These are phyloP conservation scores for Ptychadena robeensis DNA, from an alignment of 2,797 vertebrate species.

Conservation along the genomic window DNA sequence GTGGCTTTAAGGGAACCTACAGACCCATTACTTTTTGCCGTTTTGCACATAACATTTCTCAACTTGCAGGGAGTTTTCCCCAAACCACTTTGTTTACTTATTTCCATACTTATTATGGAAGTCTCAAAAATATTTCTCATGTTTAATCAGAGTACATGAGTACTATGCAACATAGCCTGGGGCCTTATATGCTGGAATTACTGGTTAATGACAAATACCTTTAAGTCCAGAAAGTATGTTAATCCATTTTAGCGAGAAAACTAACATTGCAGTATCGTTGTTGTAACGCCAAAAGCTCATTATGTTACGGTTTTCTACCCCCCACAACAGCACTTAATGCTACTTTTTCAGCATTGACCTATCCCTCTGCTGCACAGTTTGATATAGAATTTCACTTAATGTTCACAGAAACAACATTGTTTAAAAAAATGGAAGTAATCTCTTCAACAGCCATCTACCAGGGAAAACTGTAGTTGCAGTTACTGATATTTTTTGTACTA, in stretches of 20 bases:
- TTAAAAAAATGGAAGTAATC: not conserved
- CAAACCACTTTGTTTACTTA: not conserved
- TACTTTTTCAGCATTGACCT: not conserved
- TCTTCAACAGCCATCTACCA: not conserved
- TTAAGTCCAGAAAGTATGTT: conserved; percentile 47
- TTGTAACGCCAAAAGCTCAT: conserved; percentile 23
- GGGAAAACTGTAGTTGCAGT: not conserved
- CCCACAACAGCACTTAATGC: not conserved
- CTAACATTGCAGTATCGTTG: conserved; percentile 18
- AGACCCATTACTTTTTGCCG: too few species aligned
- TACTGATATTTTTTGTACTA: too few species aligned
- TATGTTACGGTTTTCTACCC: conserved; percentile 11
- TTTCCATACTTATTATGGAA: too few species aligned
- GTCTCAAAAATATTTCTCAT: too few species aligned
- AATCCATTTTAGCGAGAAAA: conserved; percentile 46
- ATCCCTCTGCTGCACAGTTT: not conserved
- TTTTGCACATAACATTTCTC: too few species aligned
- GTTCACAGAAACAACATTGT: not conserved
- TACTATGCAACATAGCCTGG: not conserved
- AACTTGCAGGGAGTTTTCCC: too few species aligned
- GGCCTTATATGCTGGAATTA: conserved; percentile 28
- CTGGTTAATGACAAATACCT: conserved; percentile 33
- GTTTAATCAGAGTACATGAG: too few species aligned
- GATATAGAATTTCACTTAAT: not conserved
- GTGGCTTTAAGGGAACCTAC: too few species aligned